Evolutionary conservation across 2,797 vertebrate genomes (phyloP), one percentile per base, ranked within the genome.

Genomic region (Mormyrus hasselquistii): DNA sequence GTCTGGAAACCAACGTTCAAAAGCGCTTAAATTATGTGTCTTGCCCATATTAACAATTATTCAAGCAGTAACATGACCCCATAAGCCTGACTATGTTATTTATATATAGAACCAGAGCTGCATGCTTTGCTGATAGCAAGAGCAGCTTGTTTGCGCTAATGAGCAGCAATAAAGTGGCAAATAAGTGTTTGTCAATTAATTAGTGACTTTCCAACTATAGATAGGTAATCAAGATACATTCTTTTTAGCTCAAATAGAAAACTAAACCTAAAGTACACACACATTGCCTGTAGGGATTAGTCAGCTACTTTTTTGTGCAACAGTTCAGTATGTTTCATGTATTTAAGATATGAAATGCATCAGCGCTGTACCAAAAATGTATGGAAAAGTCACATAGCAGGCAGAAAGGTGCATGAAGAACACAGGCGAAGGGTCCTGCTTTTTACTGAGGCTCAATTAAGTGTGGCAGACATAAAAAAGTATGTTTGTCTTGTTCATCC

Each of bases 401-500:
- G 38, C 53, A 88, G 29, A 49, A 88, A 87, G 50, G 69, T 41
- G 41, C 47, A 22, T 22, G 84, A 86, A 90, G 49, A 88, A 62
- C 89, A 53, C 55, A 10, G 22, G 41, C 16, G 34, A 29, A 53
- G 14, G n/a, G 10, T 87, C 12, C 5, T 19, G 4, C 85, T 57
- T 41, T 57, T 90, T 90, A 91, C 88, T 89, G 91, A 90, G 86
- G 90, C 88, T 87, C 90, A 90, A 90, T 90, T 90, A 89, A 90
- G 88, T 91, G 87, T 91, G 91, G 90, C 90, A 86, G 88, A 90
- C 87, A 9, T 82, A 82, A 88, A 90, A 88, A 86, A 90, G 84
- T 91, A 91, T 90, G 85, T 90, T 89, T 89, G 57, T 87, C 90
- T 90, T 73, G 5, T 82, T 89, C 82, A 53, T 88, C 57, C 59